Percentiles rank a stretch among this genome's conserved stretches.
phyloP scores from a whole-genome alignment of 2,113 vertebrate genomes.

The Hemiprocne comata region DNA sequence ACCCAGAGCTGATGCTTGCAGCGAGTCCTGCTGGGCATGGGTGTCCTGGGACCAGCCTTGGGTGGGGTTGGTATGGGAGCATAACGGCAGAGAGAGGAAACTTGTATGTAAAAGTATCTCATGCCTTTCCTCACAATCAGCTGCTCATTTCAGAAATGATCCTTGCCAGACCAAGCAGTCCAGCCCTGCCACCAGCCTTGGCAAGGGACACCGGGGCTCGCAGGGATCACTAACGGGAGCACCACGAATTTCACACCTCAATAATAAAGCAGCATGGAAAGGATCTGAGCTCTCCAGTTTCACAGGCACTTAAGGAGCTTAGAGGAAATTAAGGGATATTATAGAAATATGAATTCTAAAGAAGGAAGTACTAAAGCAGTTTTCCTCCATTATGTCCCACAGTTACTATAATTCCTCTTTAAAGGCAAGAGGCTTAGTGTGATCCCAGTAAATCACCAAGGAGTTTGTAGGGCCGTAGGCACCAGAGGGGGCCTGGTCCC shows the following conservation, averaged over 20 bases:
- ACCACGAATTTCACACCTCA: not conserved
- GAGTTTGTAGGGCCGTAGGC: not conserved
- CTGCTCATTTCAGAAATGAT: not conserved
- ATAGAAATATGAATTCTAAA: not conserved
- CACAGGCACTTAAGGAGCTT: not conserved
- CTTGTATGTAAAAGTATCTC: not conserved
- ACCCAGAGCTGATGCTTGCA: not conserved
- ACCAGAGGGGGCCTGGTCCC: rapidly evolving
- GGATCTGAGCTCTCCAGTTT: not conserved
- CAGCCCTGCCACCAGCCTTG: not conserved
- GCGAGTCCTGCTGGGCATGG: rapidly evolving
- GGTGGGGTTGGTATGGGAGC: no score
- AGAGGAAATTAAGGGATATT: not conserved
- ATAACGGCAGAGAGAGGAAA: not conserved
- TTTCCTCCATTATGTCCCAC: not conserved
- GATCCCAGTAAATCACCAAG: not conserved
- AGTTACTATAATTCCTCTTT: not conserved
- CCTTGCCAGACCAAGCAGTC: not conserved
- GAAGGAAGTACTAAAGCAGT: not conserved
- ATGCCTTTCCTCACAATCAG: not conserved
- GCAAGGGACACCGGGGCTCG: not conserved
- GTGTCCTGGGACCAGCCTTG: rapidly evolving
- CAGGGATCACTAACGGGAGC: not conserved
- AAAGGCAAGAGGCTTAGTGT: not conserved
- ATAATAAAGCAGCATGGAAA: not conserved